These are phyloP conservation scores for Perizoma flavofasciatum DNA, from an alignment of 2,888 invertebrate species.

Conservation along the genomic window DNA sequence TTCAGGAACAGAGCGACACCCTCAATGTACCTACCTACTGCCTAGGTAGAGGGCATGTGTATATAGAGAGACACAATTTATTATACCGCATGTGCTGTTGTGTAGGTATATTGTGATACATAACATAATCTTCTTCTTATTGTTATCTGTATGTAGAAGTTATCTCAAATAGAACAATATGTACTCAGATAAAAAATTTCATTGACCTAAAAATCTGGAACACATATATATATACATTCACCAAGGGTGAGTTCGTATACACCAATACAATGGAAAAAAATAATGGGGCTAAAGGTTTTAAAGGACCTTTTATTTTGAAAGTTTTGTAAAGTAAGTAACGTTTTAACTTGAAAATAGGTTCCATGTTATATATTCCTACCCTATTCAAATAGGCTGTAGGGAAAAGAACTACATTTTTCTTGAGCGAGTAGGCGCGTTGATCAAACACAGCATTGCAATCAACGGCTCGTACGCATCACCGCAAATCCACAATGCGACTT, in stretches of 20 bases:
- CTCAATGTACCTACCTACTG: background rate
- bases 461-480: constrained; percentile 57
- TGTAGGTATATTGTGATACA: no score
- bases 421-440: constrained; percentile 46
- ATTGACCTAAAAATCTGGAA: background rate
- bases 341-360: no score
- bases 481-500: constrained; percentile 48
- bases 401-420: constrained; percentile 42
- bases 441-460: constrained; percentile 54
- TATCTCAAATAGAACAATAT: constrained; percentile 1
- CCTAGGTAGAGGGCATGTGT: background rate
- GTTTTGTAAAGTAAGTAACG: no score
- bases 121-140: background rate
- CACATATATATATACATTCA: no score
- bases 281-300: no score
- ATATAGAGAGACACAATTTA: no score
- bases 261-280: no score
- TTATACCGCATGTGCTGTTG: no score
- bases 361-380: no score
- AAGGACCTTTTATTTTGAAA: no score
- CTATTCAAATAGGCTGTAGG: no score
- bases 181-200: constrained; percentile 7
- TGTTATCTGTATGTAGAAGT: constrained; percentile 1
- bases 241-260: no score
- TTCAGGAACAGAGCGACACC: constrained; percentile 5